Evolutionary conservation across 2,797 vertebrate genomes (phyloP), one percentile per base, ranked within the genome.

Genomic region (Neomorphus geoffroyi): DNA sequence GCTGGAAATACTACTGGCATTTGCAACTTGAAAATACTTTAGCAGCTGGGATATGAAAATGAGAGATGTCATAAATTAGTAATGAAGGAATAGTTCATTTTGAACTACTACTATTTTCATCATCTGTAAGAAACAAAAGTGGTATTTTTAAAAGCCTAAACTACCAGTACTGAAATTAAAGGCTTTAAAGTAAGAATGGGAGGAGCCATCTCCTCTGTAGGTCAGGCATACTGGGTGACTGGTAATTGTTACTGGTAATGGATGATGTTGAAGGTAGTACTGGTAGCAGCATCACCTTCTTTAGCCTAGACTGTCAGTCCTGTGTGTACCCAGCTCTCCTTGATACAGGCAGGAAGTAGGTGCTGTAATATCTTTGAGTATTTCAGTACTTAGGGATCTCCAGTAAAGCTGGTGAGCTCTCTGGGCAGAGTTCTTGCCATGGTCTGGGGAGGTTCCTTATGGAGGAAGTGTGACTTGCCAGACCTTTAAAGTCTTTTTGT

Each of bases 11-110:
- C 58, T 84, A 84, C 51, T 66, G 79, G 19, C 7, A 78, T 71
- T 77, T 80, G 10, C 35, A 88, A 90, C 66, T 62, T 87, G 75
- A 88, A 93, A 88, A 79, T 54, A 21, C 28, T 86, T 93, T 66
- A 92, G 50, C 32, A 91, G 18, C 33, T 51, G 72, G 48, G 54
- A 72, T 71, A 64, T 51, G 39, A 91, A 93, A 78, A 87, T 33
- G 30, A 79, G 33, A 78, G 33, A 58, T 81, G 21, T 37, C 43
- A 26, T 66, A 95, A 91, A 32, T 67, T 84, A 61, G 23, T 16
- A 15, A 73, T 33, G 48, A 90, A 84, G n/a, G 9, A 92, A 60
- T 26, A 61, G 32, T 60, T 93, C 7, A 41, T 79, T 90, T 79
- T 90, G 13, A 84, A 39, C 32, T 65, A 17, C 24, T 46, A 54